These are phyloP conservation scores for Porites lutea DNA, from an alignment of 64 coral and sea anemone genomes.

Conservation along the genomic window DNA sequence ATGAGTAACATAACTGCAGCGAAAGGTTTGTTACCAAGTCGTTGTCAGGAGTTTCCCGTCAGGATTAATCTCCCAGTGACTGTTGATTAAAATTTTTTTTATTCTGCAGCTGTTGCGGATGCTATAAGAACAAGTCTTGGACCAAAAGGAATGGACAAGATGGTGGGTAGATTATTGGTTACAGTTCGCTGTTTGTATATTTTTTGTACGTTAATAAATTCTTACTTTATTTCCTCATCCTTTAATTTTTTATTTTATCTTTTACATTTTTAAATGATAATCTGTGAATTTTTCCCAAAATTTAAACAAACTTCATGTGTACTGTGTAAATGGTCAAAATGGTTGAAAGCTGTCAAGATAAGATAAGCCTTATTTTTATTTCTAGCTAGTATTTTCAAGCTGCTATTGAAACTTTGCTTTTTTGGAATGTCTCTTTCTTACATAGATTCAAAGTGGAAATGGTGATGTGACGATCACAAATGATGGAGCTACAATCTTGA, in stretches of 20 bases:
- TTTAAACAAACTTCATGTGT: too few species aligned
- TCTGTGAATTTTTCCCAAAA: background rate
- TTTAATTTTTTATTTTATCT: background rate
- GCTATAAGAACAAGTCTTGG: constrained; percentile 98
- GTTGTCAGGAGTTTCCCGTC: background rate
- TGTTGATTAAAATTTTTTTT: background rate
- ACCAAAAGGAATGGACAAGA: constrained; percentile 99
- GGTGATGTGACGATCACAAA: constrained; percentile 99
- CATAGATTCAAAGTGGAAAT: constrained; percentile 93
- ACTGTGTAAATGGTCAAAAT: too few species aligned
- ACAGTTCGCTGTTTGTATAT: background rate
- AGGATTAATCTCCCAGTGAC: background rate
- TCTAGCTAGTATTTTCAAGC: background rate
- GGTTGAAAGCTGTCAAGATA: too few species aligned
- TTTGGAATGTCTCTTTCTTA: background rate
- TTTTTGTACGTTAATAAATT: background rate
- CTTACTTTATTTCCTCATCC: background rate
- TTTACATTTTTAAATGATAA: background rate
- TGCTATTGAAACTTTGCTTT: background rate
- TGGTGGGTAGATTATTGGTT: constrained; percentile 52
- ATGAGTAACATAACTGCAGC: constrained; percentile 98
- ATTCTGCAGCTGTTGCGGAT: constrained; percentile 85
- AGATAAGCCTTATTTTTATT: background rate
- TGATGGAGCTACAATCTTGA: constrained; percentile 98
- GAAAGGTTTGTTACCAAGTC: constrained; percentile 65